Evolutionary conservation across 2,888 invertebrate genomes (phyloP).

Genomic region (Dione juno): DNA sequence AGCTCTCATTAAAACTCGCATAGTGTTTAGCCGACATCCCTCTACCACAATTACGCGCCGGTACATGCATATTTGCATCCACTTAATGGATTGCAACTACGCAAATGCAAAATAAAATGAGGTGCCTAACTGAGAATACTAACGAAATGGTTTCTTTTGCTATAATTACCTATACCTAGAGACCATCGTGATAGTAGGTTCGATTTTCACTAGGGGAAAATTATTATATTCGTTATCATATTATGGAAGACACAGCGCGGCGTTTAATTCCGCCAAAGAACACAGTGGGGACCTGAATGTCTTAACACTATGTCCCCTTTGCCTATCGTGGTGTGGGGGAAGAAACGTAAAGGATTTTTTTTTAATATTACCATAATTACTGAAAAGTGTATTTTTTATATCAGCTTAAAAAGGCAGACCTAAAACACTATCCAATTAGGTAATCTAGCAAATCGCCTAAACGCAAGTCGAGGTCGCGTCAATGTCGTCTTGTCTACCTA

Average conservation of each 20-base stretch:
- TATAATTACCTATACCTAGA: too few relatives aligned
- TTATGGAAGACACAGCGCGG: too few relatives aligned
- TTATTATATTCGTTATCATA: too few relatives aligned
- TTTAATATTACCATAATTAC: too few relatives aligned
- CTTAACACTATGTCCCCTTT: too few relatives aligned
- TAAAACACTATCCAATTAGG: slow-evolving; percentile 25
- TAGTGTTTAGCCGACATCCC: slow-evolving; percentile 38
- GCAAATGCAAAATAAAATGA: slow-evolving; percentile 22
- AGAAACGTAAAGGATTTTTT: too few relatives aligned
- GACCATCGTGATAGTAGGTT: too few relatives aligned
- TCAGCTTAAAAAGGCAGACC: background rate
- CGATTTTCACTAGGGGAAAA: too few relatives aligned
- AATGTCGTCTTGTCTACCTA: slow-evolving; percentile 16
- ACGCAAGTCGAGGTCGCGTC: slow-evolving; percentile 12
- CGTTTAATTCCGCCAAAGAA: too few relatives aligned
- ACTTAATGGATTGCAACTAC: slow-evolving; percentile 33
- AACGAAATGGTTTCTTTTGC: background rate
- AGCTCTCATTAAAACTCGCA: slow-evolving; percentile 35
- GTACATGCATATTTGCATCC: slow-evolving; percentile 31
- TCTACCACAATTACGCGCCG: slow-evolving; percentile 31
- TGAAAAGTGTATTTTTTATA: too few relatives aligned
- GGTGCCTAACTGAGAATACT: background rate
- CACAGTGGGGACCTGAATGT: too few relatives aligned
- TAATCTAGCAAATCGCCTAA: slow-evolving; percentile 19
- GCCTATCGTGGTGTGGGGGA: too few relatives aligned